Conservation (phyloP, 2,797 vertebrate genomes). For the Intellagama lesueurii region DNA sequence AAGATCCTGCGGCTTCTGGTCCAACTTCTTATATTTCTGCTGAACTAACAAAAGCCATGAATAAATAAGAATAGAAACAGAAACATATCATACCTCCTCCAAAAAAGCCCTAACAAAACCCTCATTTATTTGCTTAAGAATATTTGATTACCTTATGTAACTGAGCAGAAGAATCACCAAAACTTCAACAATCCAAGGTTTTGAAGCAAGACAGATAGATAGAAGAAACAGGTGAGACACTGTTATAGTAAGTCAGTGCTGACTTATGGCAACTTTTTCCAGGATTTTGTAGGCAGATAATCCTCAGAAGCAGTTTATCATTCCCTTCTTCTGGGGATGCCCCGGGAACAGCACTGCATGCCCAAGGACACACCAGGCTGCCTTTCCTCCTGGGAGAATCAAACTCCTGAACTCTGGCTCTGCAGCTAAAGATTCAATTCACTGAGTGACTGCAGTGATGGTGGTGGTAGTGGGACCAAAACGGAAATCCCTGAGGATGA, state of each 20-base stretch:
- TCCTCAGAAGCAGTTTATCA: too few species aligned
- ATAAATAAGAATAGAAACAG: conserved; percentile 12
- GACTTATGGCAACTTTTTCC: too few species aligned
- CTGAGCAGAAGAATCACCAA: not conserved
- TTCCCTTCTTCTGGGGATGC: too few species aligned
- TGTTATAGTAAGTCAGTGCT: too few species aligned
- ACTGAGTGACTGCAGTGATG: too few species aligned
- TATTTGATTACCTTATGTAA: not conserved
- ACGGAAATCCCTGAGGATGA: not conserved
- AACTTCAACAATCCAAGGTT: not conserved
- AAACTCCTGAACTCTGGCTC: too few species aligned
- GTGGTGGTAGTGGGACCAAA: not conserved
- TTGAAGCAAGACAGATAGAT: not conserved
- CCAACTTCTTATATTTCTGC: not conserved
- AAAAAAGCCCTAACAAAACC: not conserved
- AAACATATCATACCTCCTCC: not conserved
- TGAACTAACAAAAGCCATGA: not conserved
- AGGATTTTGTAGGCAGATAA: too few species aligned
- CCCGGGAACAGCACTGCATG: too few species aligned
- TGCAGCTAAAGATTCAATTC: too few species aligned
- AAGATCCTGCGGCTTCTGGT: not conserved
- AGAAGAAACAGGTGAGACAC: not conserved
- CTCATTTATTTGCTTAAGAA: not conserved
- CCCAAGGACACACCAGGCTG: too few species aligned
- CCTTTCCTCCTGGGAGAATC: too few species aligned